These are phyloP conservation scores for Pristionchus japonicus DNA, from an alignment of 2,888 invertebrate genomes.

Conservation along the genomic window DNA sequence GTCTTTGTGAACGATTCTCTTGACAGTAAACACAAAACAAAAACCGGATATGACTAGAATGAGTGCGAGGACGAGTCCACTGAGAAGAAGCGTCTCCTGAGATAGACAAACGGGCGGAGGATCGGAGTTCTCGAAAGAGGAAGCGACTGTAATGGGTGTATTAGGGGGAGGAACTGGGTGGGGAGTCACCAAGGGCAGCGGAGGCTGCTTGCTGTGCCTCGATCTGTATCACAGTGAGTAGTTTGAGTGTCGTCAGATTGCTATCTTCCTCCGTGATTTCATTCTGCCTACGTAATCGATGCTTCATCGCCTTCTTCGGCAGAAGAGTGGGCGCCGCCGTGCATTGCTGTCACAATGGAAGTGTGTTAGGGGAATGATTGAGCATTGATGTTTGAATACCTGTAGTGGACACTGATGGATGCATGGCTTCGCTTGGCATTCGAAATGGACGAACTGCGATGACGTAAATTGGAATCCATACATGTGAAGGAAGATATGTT, in stretches of 20 bases:
- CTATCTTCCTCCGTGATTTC: constrained; percentile 17
- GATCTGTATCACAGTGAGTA: constrained; percentile 63
- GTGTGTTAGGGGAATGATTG: not conserved
- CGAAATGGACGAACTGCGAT: constrained; percentile 70
- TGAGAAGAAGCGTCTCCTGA: constrained; percentile 29
- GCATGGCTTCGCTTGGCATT: constrained; percentile 70
- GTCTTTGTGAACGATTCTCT: constrained; percentile 11
- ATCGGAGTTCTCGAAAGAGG: constrained; percentile 31
- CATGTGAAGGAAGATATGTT: constrained; percentile 74
- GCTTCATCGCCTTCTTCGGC: constrained; percentile 25
- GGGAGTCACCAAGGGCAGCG: constrained; percentile 60
- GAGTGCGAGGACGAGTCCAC: not conserved
- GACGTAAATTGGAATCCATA: constrained; percentile 68
- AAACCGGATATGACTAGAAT: constrained; percentile 43
- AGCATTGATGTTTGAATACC: constrained; percentile 49
- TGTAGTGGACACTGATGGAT: constrained; percentile 66
- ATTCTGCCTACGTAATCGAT: constrained; percentile 42
- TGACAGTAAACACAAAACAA: constrained; percentile 37
- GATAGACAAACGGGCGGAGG: constrained; percentile 24
- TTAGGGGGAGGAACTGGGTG: not conserved
- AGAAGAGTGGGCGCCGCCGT: constrained; percentile 13
- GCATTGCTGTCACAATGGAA: constrained; percentile 41
- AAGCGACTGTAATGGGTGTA: constrained; percentile 8
- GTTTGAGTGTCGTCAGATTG: constrained; percentile 52
- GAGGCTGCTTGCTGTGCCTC: constrained; percentile 59